Base-by-base conservation (phyloP, 2,797 vertebrate genomes). In the Heterohyrax brucei region DNA sequence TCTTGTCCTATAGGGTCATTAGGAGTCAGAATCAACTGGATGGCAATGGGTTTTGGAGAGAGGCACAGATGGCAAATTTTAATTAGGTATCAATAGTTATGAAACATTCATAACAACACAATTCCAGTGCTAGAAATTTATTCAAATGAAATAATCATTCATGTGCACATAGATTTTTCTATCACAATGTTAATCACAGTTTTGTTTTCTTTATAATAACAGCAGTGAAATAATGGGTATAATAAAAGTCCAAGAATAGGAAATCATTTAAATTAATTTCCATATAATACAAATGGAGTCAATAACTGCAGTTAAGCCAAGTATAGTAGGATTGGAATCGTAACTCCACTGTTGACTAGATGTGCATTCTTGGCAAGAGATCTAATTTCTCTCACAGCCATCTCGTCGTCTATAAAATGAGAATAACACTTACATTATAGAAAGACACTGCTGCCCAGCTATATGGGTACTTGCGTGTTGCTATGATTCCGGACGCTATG, bases 71-170 rank as follows among this genome's bases (percentile, higher is more conserved):
- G 50, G 22, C 16, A 64, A 75, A 66, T 50, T 88, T 86, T 89
- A 68, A 82, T 76, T 88, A 86, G 10, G 56, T 30, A 82, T 68
- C 87, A 83, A 76, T 30, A 89, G 33, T 68, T 72, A 72, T 73
- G 18, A 92, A 95, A 68, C 86, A 96, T 73, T 87, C 62, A 85
- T 89, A 81, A 88, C 28, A 77, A 48, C 4, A 70, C 14, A 86
- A 82, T 85, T 94, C 70, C 7, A 78, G 24, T 33, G 68, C n/a
- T 81, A 81, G 44, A 30, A 94, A 95, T 75, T 82, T 82, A 89
- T 87, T 89, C 75, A 91, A 91, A 89, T 89, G 46, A 96, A 94
- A 96, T 80, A 89, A 92, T 79, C 72, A 89, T 30, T 82, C 24
- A 70, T 81, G 19, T 12, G 18, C 21, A 66, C 78, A 82, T 59